phyloP scores from a whole-genome alignment of 2,797 vertebrate genomes.

The Mycteria americana region DNA sequence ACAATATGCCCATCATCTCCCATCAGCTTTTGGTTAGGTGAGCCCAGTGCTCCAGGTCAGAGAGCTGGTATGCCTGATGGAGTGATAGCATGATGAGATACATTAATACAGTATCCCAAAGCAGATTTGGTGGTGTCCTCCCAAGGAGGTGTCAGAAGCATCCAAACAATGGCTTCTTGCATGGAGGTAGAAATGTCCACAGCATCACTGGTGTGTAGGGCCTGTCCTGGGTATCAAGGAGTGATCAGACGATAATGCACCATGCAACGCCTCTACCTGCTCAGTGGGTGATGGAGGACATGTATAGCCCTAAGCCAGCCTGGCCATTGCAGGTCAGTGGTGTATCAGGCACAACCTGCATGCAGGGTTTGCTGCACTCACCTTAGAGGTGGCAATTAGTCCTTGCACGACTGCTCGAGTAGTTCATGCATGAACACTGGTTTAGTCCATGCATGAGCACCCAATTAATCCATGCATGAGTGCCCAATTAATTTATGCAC shows the following conservation, averaged over 20 bases:
- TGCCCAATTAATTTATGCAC: neutral
- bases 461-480: too few species aligned
- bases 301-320: fast-evolving
- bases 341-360: fast-evolving
- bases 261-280: neutral
- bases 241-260: fast-evolving
- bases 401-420: neutral
- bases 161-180: neutral
- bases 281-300: neutral
- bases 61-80: neutral
- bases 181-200: neutral
- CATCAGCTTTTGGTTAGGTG: neutral
- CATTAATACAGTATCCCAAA: neutral
- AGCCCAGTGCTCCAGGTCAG: neutral
- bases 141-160: neutral
- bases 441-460: neutral
- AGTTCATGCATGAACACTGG: neutral
- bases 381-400: neutral
- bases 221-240: neutral
- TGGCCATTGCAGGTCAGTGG: neutral
- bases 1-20: fast-evolving
- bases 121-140: neutral
- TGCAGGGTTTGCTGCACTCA: neutral
- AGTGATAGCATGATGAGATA: neutral
- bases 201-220: neutral